Base-by-base conservation (phyloP, 2,888 invertebrate genomes). In the Yponomeuta sedellus region DNA sequence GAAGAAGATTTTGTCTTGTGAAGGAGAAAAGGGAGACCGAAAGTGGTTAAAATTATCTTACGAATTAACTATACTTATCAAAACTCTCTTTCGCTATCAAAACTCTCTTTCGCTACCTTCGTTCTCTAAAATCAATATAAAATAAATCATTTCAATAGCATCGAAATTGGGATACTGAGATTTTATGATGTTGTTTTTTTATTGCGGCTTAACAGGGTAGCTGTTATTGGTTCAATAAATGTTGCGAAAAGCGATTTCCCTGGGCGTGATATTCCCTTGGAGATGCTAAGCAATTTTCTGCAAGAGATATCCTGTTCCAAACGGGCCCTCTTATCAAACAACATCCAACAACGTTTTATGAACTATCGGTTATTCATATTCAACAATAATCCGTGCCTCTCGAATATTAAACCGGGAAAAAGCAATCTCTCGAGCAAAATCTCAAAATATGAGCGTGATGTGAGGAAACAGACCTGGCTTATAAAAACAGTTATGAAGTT, bases 221-320 rank as follows among this genome's bases (percentile, higher is more conserved):
- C 34, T 25, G 61, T n/a, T 61, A 61, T 61, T 28, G 61, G 61
- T 16, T 61, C 61, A 6, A 34, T 61, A 28, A 56, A 77, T 79
- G 77, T 82, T 81, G 80, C 79, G 77, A 80, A 82, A 80, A 81
- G 77, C 79, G 77, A 76, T 83, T 83, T 81, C 77, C 81, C 77
- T 78, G 72, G 75, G 77, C 78, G 76, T 79, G 81, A 85, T 84
- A 86, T 87, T 88, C 85, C n/a, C 88, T 88, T 83, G 75, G 87
- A 88, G 88, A 88, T 86, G 83, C 83, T 82, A 86, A 86, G 85
- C 86, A 88, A 88, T 88, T 88, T 88, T 86, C 86, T 87, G 82
- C 82, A 77, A 84, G 84, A 85, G 82, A 84, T 85, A 85, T 83
- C 83, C 80, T 82, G 77, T 52, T 81, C 78, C 83, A 82, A 83